Percentiles rank a stretch among this genome's conserved stretches.
Conservation (phyloP, 2,113 vertebrate genomes). For the Gopherus flavomarginatus region DNA sequence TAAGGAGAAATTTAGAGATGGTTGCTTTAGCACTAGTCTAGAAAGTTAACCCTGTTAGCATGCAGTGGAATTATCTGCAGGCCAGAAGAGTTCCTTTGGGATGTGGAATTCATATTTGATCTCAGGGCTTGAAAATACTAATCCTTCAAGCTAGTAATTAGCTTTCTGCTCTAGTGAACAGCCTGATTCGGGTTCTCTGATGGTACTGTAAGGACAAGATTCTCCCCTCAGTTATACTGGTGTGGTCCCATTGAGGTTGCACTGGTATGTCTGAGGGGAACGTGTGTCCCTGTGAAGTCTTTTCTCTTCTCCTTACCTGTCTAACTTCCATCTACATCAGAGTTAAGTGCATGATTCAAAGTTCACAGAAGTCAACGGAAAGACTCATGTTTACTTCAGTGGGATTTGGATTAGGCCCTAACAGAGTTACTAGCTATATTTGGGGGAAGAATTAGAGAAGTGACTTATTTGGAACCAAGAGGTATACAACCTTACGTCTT, state of each 20-base stretch:
- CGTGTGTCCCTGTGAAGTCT: background rate
- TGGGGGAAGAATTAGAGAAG: background rate
- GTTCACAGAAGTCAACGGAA: background rate
- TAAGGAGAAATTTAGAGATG: background rate
- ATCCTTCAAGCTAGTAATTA: background rate
- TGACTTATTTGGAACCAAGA: background rate
- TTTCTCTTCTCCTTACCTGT: background rate
- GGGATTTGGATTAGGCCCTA: background rate
- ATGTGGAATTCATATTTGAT: accelerated
- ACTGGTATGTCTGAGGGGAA: background rate
- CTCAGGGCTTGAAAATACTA: background rate
- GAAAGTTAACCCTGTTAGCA: background rate
- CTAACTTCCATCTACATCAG: background rate
- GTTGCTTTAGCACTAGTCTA: background rate
- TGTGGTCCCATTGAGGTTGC: background rate
- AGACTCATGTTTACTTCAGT: background rate
- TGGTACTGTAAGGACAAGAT: background rate
- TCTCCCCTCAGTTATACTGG: background rate
- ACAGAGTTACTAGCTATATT: background rate
- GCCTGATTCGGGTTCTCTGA: background rate
- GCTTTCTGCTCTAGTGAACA: background rate
- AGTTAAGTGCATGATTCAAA: background rate
- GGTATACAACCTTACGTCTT: background rate
- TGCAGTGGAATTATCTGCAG: background rate
- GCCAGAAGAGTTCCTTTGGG: background rate